These are phyloP conservation scores for Eulimnadia texana DNA, from an alignment of 1,140 invertebrate genomes.

Conservation along the genomic window DNA sequence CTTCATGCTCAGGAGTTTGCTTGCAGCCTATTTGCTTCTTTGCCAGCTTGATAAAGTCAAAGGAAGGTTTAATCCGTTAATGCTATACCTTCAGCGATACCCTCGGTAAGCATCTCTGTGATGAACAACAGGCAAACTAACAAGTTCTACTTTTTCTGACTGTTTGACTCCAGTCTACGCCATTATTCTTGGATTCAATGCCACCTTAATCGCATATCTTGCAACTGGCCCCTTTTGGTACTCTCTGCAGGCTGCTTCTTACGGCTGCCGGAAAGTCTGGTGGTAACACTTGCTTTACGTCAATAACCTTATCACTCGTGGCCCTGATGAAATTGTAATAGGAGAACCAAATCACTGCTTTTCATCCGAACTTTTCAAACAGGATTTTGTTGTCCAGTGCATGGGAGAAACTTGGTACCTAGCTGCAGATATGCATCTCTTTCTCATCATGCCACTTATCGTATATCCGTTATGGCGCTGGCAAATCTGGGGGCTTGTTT, in stretches of 20 bases:
- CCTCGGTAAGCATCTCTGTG: not conserved
- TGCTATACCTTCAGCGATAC: slow-evolving; percentile 13
- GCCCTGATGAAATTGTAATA: not conserved
- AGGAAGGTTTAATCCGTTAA: slow-evolving; percentile 6
- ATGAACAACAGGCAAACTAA: not conserved
- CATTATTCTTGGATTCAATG: slow-evolving; percentile 60
- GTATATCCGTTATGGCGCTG: slow-evolving; percentile 14
- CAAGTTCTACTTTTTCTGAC: slow-evolving; percentile 23
- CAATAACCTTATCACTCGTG: not conserved
- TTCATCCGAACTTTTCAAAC: not conserved
- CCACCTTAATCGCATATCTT: slow-evolving; percentile 48
- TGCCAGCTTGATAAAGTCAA: slow-evolving; percentile 9
- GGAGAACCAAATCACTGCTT: not conserved
- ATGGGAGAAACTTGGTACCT: slow-evolving; percentile 16
- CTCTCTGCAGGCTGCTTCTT: slow-evolving; percentile 39
- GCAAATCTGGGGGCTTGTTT: not conserved
- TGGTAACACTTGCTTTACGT: slow-evolving; percentile 35
- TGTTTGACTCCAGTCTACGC: slow-evolving; percentile 69
- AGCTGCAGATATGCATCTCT: slow-evolving; percentile 15
- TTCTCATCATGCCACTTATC: slow-evolving; percentile 8
- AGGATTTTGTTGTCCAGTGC: slow-evolving; percentile 5
- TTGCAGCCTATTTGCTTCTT: slow-evolving; percentile 16
- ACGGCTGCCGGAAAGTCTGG: slow-evolving; percentile 40
- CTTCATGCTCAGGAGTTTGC: slow-evolving; percentile 51
- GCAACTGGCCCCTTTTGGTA: slow-evolving; percentile 54